These are phyloP conservation scores for Rhabdornis inornatus DNA, from an alignment of 2,113 vertebrate species.

Conservation along the genomic window DNA sequence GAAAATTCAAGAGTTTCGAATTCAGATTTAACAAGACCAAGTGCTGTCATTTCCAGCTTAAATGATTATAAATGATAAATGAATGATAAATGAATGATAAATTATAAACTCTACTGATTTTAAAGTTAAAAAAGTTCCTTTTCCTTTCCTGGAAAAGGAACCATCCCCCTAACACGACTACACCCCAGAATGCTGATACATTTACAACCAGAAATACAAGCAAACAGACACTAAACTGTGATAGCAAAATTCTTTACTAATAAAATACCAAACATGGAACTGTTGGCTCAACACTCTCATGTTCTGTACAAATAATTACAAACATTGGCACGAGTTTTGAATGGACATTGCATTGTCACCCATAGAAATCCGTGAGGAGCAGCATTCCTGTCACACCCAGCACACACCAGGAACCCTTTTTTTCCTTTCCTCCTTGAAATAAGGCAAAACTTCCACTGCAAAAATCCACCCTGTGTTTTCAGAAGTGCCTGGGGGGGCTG, in stretches of 20 bases:
- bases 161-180: not conserved
- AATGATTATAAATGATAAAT: not conserved
- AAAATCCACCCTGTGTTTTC: not conserved
- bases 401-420: not conserved
- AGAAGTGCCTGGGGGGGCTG: not conserved
- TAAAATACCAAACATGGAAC: not conserved
- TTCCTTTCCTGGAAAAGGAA: not conserved
- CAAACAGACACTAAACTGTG: not conserved
- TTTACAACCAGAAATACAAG: accelerated
- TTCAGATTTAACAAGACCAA: not conserved
- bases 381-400: not conserved
- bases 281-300: not conserved
- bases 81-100: too few species aligned
- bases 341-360: not conserved
- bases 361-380: not conserved
- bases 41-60: not conserved
- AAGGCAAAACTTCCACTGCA: not conserved
- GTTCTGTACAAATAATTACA: not conserved
- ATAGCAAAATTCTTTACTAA: slow-evolving; percentile 54
- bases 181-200: not conserved
- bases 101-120: not conserved
- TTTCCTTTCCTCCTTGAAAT: not conserved
- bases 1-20: not conserved
- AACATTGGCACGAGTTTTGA: not conserved
- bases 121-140: too few species aligned